Base-by-base conservation (phyloP, 2,797 vertebrate genomes). In the Clarias platycephalus region DNA sequence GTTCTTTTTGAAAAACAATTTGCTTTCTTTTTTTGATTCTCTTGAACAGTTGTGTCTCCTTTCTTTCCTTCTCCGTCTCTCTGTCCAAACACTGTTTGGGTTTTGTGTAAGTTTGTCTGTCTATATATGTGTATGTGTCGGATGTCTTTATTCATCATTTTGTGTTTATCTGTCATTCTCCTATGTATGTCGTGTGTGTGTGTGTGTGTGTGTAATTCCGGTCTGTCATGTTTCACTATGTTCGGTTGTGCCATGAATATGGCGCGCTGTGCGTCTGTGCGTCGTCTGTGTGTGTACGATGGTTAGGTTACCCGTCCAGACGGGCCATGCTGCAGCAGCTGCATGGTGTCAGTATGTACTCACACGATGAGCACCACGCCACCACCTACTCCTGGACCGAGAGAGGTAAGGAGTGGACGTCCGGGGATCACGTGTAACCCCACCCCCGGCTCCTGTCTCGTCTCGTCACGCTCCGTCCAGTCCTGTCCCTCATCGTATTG, bases 291-390 rank as follows among this genome's bases (percentile, higher is more conserved):
- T 74, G 28, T 83, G 87, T 87, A 24, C 87, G 44, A 71, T 83
- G 84, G 90, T 84, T 93, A 95, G 96, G 95, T 93, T 94, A 95
- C 94, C 90, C 95, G 87, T 96, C 96, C 93, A 95, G 96, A 91
- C 94, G 95, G 92, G 95, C 96, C 93, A 95, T 96, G 96, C 95
- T 96, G 90, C 97, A 97, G 93, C 97, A 97, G 93, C 96, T 96
- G 87, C 96, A 95, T 0, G 95, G 96, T 92, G 92, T 96, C 94
- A 95, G 95, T 94, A 93, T 96, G 93, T 96, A 96, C 94, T 97
- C 96, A 90, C 96, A 96, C 7, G 92, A 96, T 57, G 93, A 97
- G 87, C 92, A 91, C 92, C 95, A 94, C 94, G 89, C 8, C 92
- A 80, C 95, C 90, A 85, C 93, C 93, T 93, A 90, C 94, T 92